A percentile compares a stretch with the other conserved stretches of the same genome.
Evolutionary conservation across 1,140 invertebrate genomes (phyloP).

Genomic region (Pemphigus obesinymphae): DNA sequence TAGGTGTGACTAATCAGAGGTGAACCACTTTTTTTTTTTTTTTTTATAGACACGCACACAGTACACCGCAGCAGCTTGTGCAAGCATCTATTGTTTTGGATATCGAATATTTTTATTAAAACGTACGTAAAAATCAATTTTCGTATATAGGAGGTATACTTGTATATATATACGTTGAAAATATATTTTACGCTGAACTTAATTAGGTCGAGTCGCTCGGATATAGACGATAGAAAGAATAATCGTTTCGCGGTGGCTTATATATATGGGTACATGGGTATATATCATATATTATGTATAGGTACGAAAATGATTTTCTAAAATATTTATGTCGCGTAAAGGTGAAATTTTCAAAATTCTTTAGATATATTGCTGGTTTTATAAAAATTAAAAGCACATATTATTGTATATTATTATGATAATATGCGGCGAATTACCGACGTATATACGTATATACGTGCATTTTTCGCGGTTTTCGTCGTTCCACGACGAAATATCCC

Average conservation of each 20-base stretch:
- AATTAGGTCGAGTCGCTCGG: not conserved
- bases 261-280: no score
- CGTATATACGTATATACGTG: not conserved
- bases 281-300: no score
- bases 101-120: not conserved
- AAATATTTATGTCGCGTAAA: not conserved
- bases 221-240: not conserved
- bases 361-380: no score
- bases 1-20: constrained; percentile 17
- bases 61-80: constrained; percentile 15
- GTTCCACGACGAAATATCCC: no score
- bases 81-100: constrained; percentile 1
- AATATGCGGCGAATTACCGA: not conserved
- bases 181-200: not conserved
- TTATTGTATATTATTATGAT: no score
- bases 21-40: constrained; percentile 14
- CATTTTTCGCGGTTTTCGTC: no score
- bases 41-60: not conserved
- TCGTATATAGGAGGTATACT: not conserved
- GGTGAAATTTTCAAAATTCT: not conserved
- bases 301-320: not conserved
- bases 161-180: not conserved
- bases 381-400: no score
- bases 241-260: not conserved
- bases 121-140: not conserved